phyloP scores from a whole-genome alignment of 30 jellyfish, hydroid and myxozoan species.

The Aurelia aurita region DNA sequence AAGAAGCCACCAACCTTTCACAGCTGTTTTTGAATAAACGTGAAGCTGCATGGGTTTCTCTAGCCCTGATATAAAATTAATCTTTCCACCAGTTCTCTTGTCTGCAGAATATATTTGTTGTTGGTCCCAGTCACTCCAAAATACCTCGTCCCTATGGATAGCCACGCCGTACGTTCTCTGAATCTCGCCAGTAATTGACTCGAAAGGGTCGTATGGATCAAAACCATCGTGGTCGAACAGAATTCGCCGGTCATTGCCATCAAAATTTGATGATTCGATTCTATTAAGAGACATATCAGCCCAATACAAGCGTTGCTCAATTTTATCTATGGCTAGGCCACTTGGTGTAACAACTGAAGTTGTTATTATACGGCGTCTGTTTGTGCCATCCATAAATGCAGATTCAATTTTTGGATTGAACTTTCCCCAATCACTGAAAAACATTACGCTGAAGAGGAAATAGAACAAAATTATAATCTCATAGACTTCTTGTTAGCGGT shows the following conservation, averaged over 20 bases:
- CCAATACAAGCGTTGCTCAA: slow-evolving; percentile 78
- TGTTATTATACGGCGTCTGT: slow-evolving; percentile 56
- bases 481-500: too few relatives aligned
- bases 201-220: slow-evolving; percentile 37
- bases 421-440: slow-evolving; percentile 90
- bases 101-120: slow-evolving; percentile 69
- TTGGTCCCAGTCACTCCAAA: slow-evolving; percentile 96
- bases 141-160: slow-evolving; percentile 65
- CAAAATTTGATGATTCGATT: slow-evolving; percentile 64
- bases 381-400: slow-evolving; percentile 89
- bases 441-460: slow-evolving; percentile 58
- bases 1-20: slow-evolving; percentile 36
- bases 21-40: slow-evolving; percentile 32
- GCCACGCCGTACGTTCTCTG: slow-evolving; percentile 88
- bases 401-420: slow-evolving; percentile 83
- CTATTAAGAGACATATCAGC: slow-evolving; percentile 69
- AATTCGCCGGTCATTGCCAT: slow-evolving; percentile 47
- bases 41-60: slow-evolving; percentile 59
- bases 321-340: slow-evolving; percentile 89
- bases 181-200: slow-evolving; percentile 53
- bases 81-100: slow-evolving; percentile 67
- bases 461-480: too few relatives aligned
- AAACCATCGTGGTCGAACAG: slow-evolving; percentile 57
- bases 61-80: slow-evolving; percentile 31
- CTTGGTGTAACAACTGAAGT: slow-evolving; percentile 73